Evolutionary conservation across 2,113 vertebrate genomes (phyloP).

Genomic region (Antigone vipio): DNA sequence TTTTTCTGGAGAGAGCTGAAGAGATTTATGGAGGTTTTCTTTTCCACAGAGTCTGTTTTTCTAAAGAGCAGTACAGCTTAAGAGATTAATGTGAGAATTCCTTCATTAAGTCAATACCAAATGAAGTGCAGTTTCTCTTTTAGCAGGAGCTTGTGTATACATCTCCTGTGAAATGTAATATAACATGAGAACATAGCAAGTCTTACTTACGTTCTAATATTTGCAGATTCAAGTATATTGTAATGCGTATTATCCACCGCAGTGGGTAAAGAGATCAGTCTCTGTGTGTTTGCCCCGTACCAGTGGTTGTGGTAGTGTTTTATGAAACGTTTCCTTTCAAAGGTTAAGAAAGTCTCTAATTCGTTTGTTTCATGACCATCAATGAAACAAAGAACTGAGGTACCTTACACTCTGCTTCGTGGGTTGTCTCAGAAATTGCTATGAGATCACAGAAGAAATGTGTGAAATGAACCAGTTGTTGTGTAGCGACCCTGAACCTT

Average conservation of each 20-base stretch:
- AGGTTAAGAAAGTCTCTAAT: background rate
- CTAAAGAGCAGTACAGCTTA: constrained; percentile 36
- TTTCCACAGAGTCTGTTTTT: constrained; percentile 51
- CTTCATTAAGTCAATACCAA: constrained; percentile 56
- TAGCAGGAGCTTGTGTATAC: background rate
- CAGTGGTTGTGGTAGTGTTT: background rate
- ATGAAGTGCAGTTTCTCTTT: constrained; percentile 26
- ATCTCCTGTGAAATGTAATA: background rate
- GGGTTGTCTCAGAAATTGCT: background rate
- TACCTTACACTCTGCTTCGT: background rate
- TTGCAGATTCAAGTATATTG: background rate
- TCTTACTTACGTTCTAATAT: background rate
- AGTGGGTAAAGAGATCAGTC: background rate
- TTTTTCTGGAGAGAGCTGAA: constrained; percentile 23
- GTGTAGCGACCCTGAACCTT: background rate
- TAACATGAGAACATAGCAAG: background rate
- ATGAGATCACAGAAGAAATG: background rate
- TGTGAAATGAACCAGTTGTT: background rate
- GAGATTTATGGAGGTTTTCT: constrained; percentile 52
- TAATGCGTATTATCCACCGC: background rate
- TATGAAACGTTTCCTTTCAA: background rate
- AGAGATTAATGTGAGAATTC: constrained; percentile 63
- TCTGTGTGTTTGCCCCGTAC: background rate
- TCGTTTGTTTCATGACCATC: background rate
- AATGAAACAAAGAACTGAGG: background rate